Conservation (phyloP, 2,113 vertebrate species). For the Podiceps cristatus region DNA sequence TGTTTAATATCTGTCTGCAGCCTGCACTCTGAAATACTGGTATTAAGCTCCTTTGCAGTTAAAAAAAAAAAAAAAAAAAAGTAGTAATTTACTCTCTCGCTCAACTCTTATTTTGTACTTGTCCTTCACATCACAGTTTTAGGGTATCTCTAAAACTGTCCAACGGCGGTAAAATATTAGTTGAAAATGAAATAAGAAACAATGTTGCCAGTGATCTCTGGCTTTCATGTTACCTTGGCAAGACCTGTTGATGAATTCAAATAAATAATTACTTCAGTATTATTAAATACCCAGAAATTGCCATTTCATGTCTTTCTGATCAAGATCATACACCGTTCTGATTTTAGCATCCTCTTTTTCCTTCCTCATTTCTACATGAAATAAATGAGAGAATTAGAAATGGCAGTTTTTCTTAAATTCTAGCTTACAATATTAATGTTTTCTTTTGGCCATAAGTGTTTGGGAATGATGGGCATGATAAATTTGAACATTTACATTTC, state of each 20-base stretch:
- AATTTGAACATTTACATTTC: background rate
- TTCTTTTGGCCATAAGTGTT: background rate
- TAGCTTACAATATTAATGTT: background rate
- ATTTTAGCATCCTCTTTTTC: background rate
- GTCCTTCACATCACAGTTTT: background rate
- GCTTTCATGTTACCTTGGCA: slow-evolving; percentile 80
- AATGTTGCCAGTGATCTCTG: slow-evolving; percentile 77
- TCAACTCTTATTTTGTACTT: background rate
- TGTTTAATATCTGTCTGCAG: background rate
- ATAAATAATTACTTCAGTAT: background rate
- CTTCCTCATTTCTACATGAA: background rate
- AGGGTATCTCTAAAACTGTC: slow-evolving; percentile 1
- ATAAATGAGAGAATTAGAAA: background rate
- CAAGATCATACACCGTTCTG: background rate
- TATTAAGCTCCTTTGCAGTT: background rate
- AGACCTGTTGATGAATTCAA: slow-evolving; percentile 34
- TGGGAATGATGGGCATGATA: background rate
- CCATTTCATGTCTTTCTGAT: background rate
- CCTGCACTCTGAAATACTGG: background rate
- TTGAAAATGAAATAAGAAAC: slow-evolving; percentile 83
- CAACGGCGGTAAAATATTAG: slow-evolving; percentile 81
- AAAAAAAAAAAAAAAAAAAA: background rate
- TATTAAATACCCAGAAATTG: background rate
- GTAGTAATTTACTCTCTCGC: background rate
- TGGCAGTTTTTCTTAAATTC: too few species aligned